Conservation (phyloP, 2,113 vertebrate genomes). For the Hydropotes inermis region DNA sequence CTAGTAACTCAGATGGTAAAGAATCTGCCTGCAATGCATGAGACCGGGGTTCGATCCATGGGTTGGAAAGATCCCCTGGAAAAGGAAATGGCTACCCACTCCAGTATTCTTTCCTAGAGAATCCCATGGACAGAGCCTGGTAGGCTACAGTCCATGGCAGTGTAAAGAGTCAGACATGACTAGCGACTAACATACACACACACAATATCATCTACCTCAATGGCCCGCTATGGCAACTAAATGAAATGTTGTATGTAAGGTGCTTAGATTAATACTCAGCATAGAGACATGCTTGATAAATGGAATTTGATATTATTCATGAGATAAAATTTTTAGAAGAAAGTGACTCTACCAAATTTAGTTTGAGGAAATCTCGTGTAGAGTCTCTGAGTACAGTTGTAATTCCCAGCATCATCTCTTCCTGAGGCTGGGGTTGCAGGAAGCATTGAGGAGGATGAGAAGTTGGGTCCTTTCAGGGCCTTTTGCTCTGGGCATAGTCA, state of each 20-base stretch:
- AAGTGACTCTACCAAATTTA: not conserved
- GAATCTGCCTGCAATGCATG: not conserved
- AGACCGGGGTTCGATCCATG: not conserved
- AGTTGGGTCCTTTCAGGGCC: not conserved
- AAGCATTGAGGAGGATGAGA: not conserved
- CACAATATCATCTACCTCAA: not conserved
- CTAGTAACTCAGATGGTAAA: not conserved
- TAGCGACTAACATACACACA: not conserved
- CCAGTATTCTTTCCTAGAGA: not conserved
- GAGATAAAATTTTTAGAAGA: conserved; percentile 16
- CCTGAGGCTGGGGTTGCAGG: not conserved
- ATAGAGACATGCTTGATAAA: not conserved
- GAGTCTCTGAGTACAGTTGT: not conserved
- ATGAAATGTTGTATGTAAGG: not conserved
- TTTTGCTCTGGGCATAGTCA: not conserved
- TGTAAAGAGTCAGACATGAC: not conserved
- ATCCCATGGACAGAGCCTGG: not conserved
- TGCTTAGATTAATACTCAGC: not conserved
- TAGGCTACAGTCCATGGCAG: not conserved
- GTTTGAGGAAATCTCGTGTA: not conserved
- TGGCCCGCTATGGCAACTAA: not conserved
- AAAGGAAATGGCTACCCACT: not conserved
- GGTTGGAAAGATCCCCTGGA: not conserved
- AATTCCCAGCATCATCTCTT: not conserved
- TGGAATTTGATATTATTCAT: not conserved